Percentiles rank a stretch among this genome's conserved stretches.
Conservation (phyloP, 1,140 invertebrate species). For the Drosophila parabipectinata region DNA sequence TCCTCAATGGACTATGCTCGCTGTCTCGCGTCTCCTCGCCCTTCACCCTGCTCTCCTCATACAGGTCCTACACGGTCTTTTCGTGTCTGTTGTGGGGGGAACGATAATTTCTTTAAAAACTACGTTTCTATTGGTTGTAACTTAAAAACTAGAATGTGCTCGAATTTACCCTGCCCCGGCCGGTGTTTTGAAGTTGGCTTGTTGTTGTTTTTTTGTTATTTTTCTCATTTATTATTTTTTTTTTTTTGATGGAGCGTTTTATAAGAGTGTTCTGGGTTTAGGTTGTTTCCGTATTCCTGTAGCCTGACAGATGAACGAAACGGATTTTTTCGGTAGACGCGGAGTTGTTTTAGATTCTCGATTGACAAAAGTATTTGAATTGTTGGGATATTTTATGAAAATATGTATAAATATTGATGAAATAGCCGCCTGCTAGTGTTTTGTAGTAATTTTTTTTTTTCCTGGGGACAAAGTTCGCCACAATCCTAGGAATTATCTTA, state of each 20-base stretch:
- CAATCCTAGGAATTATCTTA: conserved; percentile 19
- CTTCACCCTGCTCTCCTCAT: conserved; percentile 43
- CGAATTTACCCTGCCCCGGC: conserved; percentile 30
- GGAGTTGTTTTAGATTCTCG: neutral
- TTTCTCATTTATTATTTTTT: neutral
- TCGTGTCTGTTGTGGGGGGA: conserved; percentile 48
- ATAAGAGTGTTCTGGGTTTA: neutral
- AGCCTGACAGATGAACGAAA: conserved; percentile 9
- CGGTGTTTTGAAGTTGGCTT: conserved; percentile 31
- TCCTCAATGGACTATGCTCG: conserved; percentile 37
- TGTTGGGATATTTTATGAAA: neutral
- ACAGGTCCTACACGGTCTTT: conserved; percentile 37
- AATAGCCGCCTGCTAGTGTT: conserved; percentile 5
- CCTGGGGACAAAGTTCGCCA: conserved; percentile 3
- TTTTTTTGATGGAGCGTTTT: neutral
- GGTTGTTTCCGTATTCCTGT: conserved; percentile 11
- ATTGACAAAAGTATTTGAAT: neutral
- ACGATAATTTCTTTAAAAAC: conserved; percentile 77
- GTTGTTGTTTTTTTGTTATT: conserved; percentile 2
- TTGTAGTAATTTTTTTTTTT: neutral
- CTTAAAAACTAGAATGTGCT: conserved; percentile 43
- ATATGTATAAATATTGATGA: neutral
- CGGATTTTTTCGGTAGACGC: neutral
- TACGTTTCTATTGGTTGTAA: conserved; percentile 55
- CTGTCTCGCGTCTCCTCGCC: conserved; percentile 42